Base-by-base conservation (phyloP, 2,113 vertebrate genomes). In the Apus apus region DNA sequence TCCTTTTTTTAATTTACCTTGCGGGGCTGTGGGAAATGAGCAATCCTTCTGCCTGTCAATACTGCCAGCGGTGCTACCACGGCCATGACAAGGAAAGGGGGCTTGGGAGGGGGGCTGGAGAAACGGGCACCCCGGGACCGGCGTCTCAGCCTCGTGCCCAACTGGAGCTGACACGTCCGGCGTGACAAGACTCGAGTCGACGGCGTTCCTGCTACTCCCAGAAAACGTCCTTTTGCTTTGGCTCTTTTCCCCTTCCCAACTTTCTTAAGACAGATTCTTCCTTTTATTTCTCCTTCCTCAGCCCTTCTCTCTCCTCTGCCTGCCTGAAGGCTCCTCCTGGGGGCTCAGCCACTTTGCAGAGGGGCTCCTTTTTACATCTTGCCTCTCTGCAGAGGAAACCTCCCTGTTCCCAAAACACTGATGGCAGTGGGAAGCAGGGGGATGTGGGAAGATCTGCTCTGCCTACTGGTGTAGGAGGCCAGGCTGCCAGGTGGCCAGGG, bases 1-100 rank as follows among this genome's bases (percentile, higher is more conserved):
- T 96, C 96, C 97, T 97, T 97, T 98, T 97, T 97, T 97, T 96
- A 98, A 98, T 98, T 98, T 98, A 98, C 97, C 98, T 97, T 97
- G 96, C 89, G 96, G 96, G 93, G 89, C 97, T 96, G 68, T 93
- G 95, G 97, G 97, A 97, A 97, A 97, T 93, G 97, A 97, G 88
- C 95, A 95, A 97, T 97, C 95, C 96, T 97, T 97, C 97, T 91
- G 97, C 94, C 97, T 98, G 98, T 98, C 98, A 98, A 92, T 97
- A 97, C 93, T 93, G 67, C 95, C 87, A 87, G 91, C 32, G 19
- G 79, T 30, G 43, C 80, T 86, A 65, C 82, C 54, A 40, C 68
- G 11, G 18, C 76, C 71, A 67, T 94, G 91, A 96, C 92, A 95
- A 96, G 81, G 78, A 71, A 60, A 87, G 85, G 95, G 65, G 73